phyloP scores from a whole-genome alignment of 2,113 vertebrate species.

The Ancistrus triradiatus region DNA sequence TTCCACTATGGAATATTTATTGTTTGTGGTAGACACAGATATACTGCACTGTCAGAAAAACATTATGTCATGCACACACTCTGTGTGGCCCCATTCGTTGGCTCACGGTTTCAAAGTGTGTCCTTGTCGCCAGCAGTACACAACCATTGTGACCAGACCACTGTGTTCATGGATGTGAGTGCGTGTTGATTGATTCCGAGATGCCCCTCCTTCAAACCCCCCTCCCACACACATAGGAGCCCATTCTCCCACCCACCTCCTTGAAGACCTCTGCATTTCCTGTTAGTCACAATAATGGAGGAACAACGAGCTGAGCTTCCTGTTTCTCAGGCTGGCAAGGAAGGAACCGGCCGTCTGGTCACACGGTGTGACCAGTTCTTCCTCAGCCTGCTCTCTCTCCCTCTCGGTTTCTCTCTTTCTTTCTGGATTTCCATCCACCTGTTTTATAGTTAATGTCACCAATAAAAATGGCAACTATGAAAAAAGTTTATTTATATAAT shows the following conservation, averaged over 20 bases:
- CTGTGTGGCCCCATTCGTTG: too few species aligned
- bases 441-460: too few species aligned
- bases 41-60: too few species aligned
- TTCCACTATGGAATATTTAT: too few species aligned
- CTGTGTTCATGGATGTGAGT: conserved; percentile 2
- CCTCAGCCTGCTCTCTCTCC: conserved; percentile 18
- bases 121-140: background rate
- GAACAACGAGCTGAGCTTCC: conserved; percentile 67
- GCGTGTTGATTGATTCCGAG: conserved; percentile 7
- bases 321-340: conserved; percentile 74
- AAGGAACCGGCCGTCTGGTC: conserved; percentile 72
- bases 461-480: too few species aligned
- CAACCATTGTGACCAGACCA: background rate
- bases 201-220: background rate
- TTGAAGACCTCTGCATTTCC: conserved; percentile 74
- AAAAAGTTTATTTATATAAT: too few species aligned
- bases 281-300: conserved; percentile 70
- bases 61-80: too few species aligned
- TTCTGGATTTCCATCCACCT: conserved; percentile 15
- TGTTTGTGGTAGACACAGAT: too few species aligned
- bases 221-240: background rate
- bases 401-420: conserved; percentile 30
- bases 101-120: background rate
- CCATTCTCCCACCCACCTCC: conserved; percentile 39
- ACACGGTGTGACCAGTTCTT: conserved; percentile 62